Evolutionary conservation across 2,113 vertebrate species (phyloP), one percentile per base, ranked within the genome.

Genomic region (Bufo bufo): DNA sequence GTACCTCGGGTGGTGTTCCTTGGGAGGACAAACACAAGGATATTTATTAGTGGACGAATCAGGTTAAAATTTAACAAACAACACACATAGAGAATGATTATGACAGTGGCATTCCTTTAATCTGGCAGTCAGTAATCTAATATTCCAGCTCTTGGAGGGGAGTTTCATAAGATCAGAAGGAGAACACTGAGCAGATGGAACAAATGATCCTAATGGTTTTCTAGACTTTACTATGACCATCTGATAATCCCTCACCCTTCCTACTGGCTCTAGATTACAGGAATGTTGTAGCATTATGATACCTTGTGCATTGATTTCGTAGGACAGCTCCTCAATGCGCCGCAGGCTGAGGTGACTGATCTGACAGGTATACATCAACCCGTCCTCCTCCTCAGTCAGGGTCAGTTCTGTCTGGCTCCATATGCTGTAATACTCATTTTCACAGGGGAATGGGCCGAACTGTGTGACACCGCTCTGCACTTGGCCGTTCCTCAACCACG

Each of bases 301-400:
- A 94, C 93, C 94, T 83, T 92, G 88, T 52, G 91, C 89, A 87
- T 93, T 94, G 78, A 94, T 90, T 82, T 93, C 89, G 49, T 93
- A 94, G n/a, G 33, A 71, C 43, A 91, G 77, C 16, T 94, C 93
- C 80, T 80, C 91, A 43, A 91, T 91, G 2, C 91, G 92, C 6
- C 91, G 77, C 88, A 94, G 92, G 86, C 93, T 94, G 84, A 63
- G 89, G 88, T 94, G 94, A 43, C 91, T 91, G 20, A 92, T 89
- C 0, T 90, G 87, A 65, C 94, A 93, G 80, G 89, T 93, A 85
- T 91, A 94, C 33, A 91, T 77, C 0, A 83, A 87, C 1, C 89
- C 90, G 56, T 94, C 89, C 1, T 94, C 92, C 77, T 93, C 91
- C 61, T 75, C 83, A 8, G 90, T 90, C 87, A 94, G 86, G 14